Conservation (phyloP, 2,797 vertebrate species). For the Balearica regulorum region DNA sequence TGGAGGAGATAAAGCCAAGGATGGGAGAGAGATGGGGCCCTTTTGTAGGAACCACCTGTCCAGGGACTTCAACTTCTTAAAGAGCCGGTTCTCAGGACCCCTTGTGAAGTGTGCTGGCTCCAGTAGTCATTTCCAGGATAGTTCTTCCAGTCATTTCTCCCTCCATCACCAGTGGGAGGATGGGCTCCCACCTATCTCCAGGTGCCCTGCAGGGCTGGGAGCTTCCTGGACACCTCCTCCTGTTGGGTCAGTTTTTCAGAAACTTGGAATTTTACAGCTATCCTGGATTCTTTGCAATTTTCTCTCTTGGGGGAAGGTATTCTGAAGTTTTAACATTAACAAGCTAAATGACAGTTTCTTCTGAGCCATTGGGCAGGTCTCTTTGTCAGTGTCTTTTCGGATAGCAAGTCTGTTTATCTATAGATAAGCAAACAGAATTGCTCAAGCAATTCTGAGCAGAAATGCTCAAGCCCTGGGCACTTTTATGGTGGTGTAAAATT, state of each 20-base stretch:
- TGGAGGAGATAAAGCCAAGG: background rate
- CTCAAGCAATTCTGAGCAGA: background rate
- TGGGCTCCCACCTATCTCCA: background rate
- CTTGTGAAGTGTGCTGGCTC: background rate
- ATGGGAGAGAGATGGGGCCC: background rate
- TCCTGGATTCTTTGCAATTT: background rate
- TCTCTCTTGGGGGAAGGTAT: background rate
- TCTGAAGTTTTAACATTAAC: slow-evolving; percentile 17
- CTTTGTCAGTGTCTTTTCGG: background rate
- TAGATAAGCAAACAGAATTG: background rate
- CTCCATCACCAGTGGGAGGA: background rate
- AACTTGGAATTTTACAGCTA: background rate
- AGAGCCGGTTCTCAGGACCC: background rate
- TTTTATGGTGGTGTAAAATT: background rate
- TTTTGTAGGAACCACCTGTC: background rate
- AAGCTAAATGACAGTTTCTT: background rate
- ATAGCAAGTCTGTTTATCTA: background rate
- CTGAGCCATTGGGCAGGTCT: background rate
- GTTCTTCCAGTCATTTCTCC: background rate
- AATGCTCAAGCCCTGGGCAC: background rate
- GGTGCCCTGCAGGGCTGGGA: background rate
- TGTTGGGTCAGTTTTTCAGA: background rate
- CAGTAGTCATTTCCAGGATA: background rate
- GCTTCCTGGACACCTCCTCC: background rate
- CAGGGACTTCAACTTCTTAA: background rate